These are phyloP conservation scores for Ips nitidus DNA, from an alignment of 1,140 invertebrate genomes.

Conservation along the genomic window DNA sequence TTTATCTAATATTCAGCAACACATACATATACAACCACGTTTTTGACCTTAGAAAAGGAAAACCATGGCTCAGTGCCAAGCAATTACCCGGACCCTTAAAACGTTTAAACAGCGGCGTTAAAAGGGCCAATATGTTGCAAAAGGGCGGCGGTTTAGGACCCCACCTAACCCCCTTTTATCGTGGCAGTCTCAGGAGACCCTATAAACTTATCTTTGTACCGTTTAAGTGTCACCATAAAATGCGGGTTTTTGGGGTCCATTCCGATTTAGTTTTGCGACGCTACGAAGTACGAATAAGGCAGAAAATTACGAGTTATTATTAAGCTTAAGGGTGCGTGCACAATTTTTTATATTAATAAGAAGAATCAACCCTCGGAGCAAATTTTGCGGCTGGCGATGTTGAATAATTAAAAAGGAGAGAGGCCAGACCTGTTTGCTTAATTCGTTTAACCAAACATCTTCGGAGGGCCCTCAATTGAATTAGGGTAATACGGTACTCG, in stretches of 20 bases:
- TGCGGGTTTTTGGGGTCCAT: not conserved
- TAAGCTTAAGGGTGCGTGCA: not conserved
- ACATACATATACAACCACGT: too few species aligned
- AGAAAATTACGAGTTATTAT: too few species aligned
- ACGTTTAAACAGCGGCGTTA: not conserved
- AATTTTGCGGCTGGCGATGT: constrained; percentile 18
- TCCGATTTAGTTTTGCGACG: not conserved
- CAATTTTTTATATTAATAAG: constrained; percentile 24
- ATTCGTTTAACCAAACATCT: constrained; percentile 31
- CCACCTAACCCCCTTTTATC: not conserved
- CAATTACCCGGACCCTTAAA: not conserved
- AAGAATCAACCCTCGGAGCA: constrained; percentile 24
- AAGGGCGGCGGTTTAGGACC: not conserved
- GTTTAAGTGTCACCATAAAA: constrained; percentile 1
- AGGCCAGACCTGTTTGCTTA: constrained; percentile 32
- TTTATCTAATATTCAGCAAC: too few species aligned
- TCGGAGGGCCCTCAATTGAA: constrained; percentile 11
- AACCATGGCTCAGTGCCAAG: not conserved
- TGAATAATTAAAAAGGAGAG: constrained; percentile 29
- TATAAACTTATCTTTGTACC: not conserved
- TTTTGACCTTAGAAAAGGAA: too few species aligned
- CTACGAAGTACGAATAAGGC: too few species aligned
- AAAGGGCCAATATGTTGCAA: not conserved
- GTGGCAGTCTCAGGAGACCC: not conserved
- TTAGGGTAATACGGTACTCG: constrained; percentile 19